Evolutionary conservation across 2,797 vertebrate species (phyloP), one percentile per base, ranked within the genome.

Genomic region (Echiichthys vipera): DNA sequence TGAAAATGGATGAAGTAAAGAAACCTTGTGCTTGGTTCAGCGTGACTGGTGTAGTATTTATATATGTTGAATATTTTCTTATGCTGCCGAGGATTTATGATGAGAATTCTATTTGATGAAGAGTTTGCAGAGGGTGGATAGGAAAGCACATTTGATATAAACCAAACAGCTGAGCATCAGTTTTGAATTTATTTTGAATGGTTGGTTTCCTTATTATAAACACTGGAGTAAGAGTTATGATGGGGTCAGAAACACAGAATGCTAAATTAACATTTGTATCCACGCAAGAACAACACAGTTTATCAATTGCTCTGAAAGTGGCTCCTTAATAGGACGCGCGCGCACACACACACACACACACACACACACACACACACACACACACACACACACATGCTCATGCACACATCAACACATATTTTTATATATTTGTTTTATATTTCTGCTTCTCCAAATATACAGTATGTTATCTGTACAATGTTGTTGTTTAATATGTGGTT

Each of bases 21-120:
- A 64, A 83, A 65, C 78, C 30, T 8, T 29, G 22, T 14, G 46
- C 27, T 65, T 67, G 25, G 32, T 71, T 80, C 15, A 64, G 8
- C 47, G 37, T 53, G 40, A 36, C 40, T 63, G 50, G 39, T 68
- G 34, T 43, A 78, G 86, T 83, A 81, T 86, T 78, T 78, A 59
- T 74, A 65, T 45, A 43, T 34, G 81, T 78, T 80, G 7, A 3
- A n/a, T n/a, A n/a, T n/a, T 68, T 72, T 78, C 57, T 78, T 50
- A 55, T 3, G 25, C 63, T 59, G 14, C 51, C 43, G 24, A 54
- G 20, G 59, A 71, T 87, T 84, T 73, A 77, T 63, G 51, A 74
- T 49, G 43, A 56, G 32, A 70, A 77, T 78, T 81, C 22, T 39
- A 66, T 78, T 77, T 55, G 43, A 71, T 43, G 74, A 59, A 30